Evolutionary conservation across 2,888 invertebrate species (phyloP).

Genomic region (Gastrophysa polygoni): DNA sequence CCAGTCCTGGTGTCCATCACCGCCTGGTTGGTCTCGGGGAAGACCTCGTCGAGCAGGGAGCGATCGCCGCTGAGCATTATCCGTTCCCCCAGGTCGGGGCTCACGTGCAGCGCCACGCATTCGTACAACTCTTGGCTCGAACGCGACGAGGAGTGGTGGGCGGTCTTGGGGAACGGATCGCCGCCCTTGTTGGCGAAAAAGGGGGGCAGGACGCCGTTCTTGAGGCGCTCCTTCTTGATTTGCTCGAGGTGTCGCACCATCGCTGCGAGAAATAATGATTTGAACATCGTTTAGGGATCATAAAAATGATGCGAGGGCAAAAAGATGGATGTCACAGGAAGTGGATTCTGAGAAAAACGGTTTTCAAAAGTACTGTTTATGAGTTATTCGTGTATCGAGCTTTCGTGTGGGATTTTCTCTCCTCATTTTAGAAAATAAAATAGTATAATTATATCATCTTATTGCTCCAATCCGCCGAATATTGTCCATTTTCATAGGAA

Average conservation of each 20-base stretch:
- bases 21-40: constrained; percentile 79
- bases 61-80: constrained; percentile 84
- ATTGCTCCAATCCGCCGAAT: too few relatives aligned
- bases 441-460: too few relatives aligned
- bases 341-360: too few relatives aligned
- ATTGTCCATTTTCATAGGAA: too few relatives aligned
- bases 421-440: too few relatives aligned
- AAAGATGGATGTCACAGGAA: too few relatives aligned
- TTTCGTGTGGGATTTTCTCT: too few relatives aligned
- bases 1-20: constrained; percentile 80
- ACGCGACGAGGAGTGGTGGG: constrained; percentile 39
- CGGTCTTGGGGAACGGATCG: constrained; percentile 39
- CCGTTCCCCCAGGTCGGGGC: constrained; percentile 80
- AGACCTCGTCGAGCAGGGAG: constrained; percentile 75
- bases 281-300: too few relatives aligned
- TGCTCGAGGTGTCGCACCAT: constrained; percentile 76
- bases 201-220: constrained; percentile 59
- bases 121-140: constrained; percentile 65
- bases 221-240: constrained; percentile 72
- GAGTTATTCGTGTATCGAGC: too few relatives aligned
- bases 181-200: constrained; percentile 30
- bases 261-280: too few relatives aligned
- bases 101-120: constrained; percentile 80
- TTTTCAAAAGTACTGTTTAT: too few relatives aligned
- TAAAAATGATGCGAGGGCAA: too few relatives aligned